A percentile compares a stretch with the other conserved stretches of the same genome.
phyloP scores from a whole-genome alignment of 1,140 invertebrate species.

The Linepithema humile region DNA sequence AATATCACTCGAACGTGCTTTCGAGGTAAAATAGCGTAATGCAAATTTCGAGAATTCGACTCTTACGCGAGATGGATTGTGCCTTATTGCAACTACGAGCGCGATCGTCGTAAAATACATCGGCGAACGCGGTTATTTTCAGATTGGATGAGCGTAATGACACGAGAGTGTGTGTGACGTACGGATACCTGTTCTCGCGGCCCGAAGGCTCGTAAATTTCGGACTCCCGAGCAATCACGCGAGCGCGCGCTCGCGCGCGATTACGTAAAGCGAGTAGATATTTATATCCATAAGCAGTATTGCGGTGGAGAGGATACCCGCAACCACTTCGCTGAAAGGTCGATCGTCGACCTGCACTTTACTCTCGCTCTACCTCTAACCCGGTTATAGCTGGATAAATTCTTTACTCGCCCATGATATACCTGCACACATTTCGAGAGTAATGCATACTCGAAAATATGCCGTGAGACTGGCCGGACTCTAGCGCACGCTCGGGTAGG shows the following conservation, averaged over 20 bases:
- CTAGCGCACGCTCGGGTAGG: not conserved
- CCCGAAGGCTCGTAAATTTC: conserved; percentile 61
- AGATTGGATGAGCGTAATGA: conserved; percentile 17
- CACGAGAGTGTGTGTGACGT: not conserved
- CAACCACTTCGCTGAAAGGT: conserved; percentile 62
- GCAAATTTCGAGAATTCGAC: conserved; percentile 18
- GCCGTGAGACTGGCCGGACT: conserved; percentile 26
- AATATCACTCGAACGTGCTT: conserved; percentile 4
- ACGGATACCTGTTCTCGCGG: not conserved
- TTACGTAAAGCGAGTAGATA: conserved; percentile 70
- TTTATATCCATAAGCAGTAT: conserved; percentile 58
- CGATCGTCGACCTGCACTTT: conserved; percentile 70
- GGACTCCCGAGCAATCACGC: conserved; percentile 61
- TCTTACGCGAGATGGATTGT: conserved; percentile 11
- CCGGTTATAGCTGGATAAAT: conserved; percentile 67
- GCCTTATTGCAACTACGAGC: conserved; percentile 30
- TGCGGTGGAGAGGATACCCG: conserved; percentile 41
- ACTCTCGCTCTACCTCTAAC: conserved; percentile 60
- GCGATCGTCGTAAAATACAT: conserved; percentile 34
- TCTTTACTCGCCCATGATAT: conserved; percentile 58
- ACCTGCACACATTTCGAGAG: conserved; percentile 18
- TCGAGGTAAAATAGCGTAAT: not conserved
- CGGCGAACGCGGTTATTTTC: conserved; percentile 15
- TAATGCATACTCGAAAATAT: conserved; percentile 27
- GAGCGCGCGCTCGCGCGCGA: conserved; percentile 42